Base-by-base conservation (phyloP, 2,888 invertebrate genomes). In the Nowickia ferox region DNA sequence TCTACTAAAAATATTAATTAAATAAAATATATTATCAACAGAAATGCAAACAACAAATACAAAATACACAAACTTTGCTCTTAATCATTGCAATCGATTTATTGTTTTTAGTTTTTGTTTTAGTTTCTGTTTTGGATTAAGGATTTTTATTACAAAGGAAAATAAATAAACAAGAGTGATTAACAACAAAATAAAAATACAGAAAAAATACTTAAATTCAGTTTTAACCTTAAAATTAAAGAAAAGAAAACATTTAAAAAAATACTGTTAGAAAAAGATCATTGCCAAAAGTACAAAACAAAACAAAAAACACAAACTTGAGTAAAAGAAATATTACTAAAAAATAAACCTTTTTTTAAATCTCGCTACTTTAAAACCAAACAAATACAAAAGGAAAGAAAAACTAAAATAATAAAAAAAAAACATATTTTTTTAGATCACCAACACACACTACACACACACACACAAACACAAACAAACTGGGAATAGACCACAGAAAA, bases 211-310 rank as follows among this genome's bases (percentile, higher is more conserved):
- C 30, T 79, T 51, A 53, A 85, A 63, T 82, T 84, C 80, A 77
- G 84, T 77, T 81, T 55, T 74, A 75, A 85, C 66, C 66, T 82
- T 82, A 77, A 77, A 79, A 65, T 53, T 71, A 72, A 71, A 11
- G 1, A 30, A 57, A 69, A 22, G 9, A 65, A 19, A 69, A 69
- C 75, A 61, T 68, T 71, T 79, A 72, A 87, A 84, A 53, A 87
- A 55, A 85, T 84, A 89, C 89, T 89, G 89, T 91, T 91, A 92
- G 90, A 89, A 87, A 90, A 92, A 91, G 90, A 91, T 91, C 91
- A 92, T 92, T 92, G 92, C 92, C 92, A 92, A 92, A 92, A 84
- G 82, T 82, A 84, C 78, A 87, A 87, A 87, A 87, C 72, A 87
- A 86, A 85, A 77, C 8, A 19, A 69, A 89, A 89, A 89, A 89